Base-by-base conservation (phyloP, 1,140 invertebrate species). In the Zaprionus davidi region DNA sequence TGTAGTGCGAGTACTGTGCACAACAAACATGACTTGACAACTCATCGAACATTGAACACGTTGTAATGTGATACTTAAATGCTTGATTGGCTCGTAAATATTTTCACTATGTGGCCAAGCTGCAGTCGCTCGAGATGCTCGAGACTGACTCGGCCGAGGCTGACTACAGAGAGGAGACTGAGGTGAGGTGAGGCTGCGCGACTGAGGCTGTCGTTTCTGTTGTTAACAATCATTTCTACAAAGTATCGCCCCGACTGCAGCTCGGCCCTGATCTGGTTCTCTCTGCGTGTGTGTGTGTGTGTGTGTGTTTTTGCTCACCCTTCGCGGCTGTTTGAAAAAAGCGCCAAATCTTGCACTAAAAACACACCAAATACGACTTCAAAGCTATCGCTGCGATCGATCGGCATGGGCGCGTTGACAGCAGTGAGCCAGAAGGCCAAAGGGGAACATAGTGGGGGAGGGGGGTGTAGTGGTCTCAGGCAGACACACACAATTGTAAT, bases 21-120 rank as follows among this genome's bases (percentile, higher is more conserved):
- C 69, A 81, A 79, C 82, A 91, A 92, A 92, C 90, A 88, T 77
- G 90, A 92, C 82, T 92, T 92, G 90, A 92, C 90, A 92, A 91
- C 91, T 92, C 90, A 92, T 92, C 90, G 90, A 92, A 86, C 84
- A 91, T 92, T 92, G 87, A 90, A 92, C 91, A 92, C 81, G 90
- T 87, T 92, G 91, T 92, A 92, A 92, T 92, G 82, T 87, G 91
- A 92, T 92, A 92, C 91, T 92, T 92, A 92, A 90, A 91, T 88
- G 87, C 87, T 87, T 92, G 91, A 92, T 92, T 91, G 87, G 91
- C 87, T 92, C 91, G 91, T 92, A 92, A 92, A 92, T 92, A 91
- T 92, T 88, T 88, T 91, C 79, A 91, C 84, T 85, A 82, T 91
- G 83, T 77, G 71, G 56, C 72, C 78, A 71, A 75, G 31, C 65